Base-by-base conservation (phyloP, 2,113 vertebrate genomes). In the Pedetes capensis region DNA sequence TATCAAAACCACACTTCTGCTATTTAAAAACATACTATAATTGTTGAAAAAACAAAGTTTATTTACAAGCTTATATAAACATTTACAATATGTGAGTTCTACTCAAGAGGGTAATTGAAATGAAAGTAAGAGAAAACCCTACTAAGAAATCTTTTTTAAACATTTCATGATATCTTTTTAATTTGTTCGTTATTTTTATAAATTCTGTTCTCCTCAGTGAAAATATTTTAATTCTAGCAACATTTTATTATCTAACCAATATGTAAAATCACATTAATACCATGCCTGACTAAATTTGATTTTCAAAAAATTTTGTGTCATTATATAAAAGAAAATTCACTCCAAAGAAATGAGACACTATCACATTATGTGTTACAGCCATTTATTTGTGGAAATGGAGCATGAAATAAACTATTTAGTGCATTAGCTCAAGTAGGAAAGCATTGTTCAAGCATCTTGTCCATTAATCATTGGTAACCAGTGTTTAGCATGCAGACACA, bases 331-430 rank as follows among this genome's bases (percentile, higher is more conserved):
- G 79, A 95, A 95, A 79, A n/a, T 4, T 18, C 8, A 66, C 61
- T 95, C 13, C 39, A 39, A 72, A 95, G 47, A 86, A 69, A 97
- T 81, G 91, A 94, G 93, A 49, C 94, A 97, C 96, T 97, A 97
- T 95, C 96, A 94, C 92, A 27, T 98, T 96, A 95, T 96, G 61
- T 74, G 97, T 93, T 98, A 95, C 72, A 96, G 92, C 59, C 91
- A 64, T 98, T 98, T 97, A 96, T 97, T 23, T 72, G 75, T 92
- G 96, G 96, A 98, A 98, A 98, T 96, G 95, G 87, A 97, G 97
- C 98, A 96, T 96, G 97, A 98, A 98, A 98, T 97, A 97, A 98
- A 98, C 96, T 97, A 94, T 97, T 95, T 20, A 87, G 93, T 95
- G 97, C 96, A 95, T 98, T 95, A 98, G 95, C 93, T 95, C 94